Conservation (phyloP, 2,113 vertebrate species). For the Microtus montanus region DNA sequence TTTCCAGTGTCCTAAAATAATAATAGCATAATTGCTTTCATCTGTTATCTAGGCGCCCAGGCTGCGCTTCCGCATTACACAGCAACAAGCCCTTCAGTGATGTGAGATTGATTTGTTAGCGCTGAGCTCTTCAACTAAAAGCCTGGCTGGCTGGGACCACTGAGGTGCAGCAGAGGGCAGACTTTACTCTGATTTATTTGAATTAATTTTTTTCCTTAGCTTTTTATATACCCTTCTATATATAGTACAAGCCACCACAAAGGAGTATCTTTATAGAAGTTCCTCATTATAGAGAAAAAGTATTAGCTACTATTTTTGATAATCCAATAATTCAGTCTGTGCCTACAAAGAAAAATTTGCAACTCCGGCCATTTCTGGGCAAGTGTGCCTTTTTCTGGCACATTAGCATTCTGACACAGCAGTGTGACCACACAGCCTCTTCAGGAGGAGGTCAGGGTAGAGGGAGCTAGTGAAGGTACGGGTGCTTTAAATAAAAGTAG, state of each 20-base stretch:
- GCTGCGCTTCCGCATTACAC: slow-evolving; percentile 69
- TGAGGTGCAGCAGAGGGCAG: slow-evolving; percentile 73
- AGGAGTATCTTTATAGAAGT: slow-evolving; percentile 49
- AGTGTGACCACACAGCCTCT: not conserved
- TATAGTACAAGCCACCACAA: slow-evolving; percentile 47
- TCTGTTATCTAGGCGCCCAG: slow-evolving; percentile 84
- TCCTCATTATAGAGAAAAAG: slow-evolving; percentile 41
- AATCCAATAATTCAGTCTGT: slow-evolving; percentile 25
- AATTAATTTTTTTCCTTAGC: slow-evolving; percentile 59
- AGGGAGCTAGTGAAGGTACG: not conserved
- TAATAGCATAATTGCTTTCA: slow-evolving; percentile 88
- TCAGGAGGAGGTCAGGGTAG: not conserved
- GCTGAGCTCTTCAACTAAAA: slow-evolving; percentile 68
- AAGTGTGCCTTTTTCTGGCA: slow-evolving; percentile 24
- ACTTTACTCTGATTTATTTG: slow-evolving; percentile 75
- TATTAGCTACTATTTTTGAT: slow-evolving; percentile 50
- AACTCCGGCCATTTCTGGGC: not conserved
- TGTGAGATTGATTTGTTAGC: slow-evolving; percentile 72
- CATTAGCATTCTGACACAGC: not conserved
- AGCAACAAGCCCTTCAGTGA: slow-evolving; percentile 49
- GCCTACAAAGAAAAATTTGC: slow-evolving; percentile 5
- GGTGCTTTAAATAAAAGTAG: slow-evolving; percentile 27
- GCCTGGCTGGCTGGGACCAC: slow-evolving; percentile 51
- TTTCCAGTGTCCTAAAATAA: slow-evolving; percentile 88
- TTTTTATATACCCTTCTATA: slow-evolving; percentile 67